These are phyloP conservation scores for Rhimphoctona megacephalus DNA, from an alignment of 2,888 invertebrate species.

Conservation along the genomic window DNA sequence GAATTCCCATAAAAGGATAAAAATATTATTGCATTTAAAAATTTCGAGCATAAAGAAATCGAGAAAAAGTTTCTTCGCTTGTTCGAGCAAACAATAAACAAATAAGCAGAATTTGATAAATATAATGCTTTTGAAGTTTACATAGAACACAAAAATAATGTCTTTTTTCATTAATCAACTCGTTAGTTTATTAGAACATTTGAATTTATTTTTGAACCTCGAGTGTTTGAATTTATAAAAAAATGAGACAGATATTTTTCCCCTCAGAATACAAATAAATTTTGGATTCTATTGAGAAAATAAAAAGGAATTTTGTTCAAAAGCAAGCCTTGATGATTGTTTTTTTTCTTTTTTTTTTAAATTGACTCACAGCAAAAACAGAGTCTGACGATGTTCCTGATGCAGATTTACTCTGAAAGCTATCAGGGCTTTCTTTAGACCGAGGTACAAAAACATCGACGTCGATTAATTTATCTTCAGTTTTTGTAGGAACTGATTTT, in stretches of 20 bases:
- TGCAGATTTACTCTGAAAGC: slow-evolving; percentile 43
- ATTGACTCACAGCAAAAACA: slow-evolving; percentile 77
- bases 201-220: no score
- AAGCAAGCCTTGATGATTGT: not conserved
- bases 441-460: slow-evolving; percentile 73
- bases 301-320: not conserved
- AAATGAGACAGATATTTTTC: not conserved
- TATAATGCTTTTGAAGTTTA: no score
- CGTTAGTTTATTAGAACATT: no score
- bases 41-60: not conserved
- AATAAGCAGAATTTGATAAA: not conserved
- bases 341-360: not conserved
- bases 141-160: no score
- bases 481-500: slow-evolving; percentile 24
- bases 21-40: not conserved
- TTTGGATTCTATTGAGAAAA: not conserved
- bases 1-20: not conserved
- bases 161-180: no score
- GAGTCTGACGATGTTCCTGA: slow-evolving; percentile 76
- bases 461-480: slow-evolving; percentile 75
- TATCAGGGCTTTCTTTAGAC: slow-evolving; percentile 31
- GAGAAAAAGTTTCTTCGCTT: no score
- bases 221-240: no score
- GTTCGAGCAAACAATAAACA: not conserved
- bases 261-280: not conserved